These are phyloP conservation scores for Calameuta idolon DNA, from an alignment of 2,888 invertebrate genomes.

Conservation along the genomic window DNA sequence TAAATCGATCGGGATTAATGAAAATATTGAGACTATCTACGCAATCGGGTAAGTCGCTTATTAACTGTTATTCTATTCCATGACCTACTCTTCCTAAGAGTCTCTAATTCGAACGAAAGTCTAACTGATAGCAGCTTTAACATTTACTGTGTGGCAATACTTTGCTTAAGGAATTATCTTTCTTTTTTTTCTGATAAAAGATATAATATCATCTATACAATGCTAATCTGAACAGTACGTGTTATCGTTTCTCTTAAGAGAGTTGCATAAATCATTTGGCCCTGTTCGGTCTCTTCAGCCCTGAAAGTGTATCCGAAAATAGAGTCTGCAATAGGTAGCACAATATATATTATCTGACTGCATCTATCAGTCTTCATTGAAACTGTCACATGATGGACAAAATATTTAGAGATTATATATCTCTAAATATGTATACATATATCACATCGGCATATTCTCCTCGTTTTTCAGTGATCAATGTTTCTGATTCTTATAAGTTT, in stretches of 20 bases:
- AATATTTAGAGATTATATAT: background rate
- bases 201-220: background rate
- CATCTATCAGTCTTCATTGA: background rate
- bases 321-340: background rate
- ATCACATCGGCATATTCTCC: background rate
- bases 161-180: background rate
- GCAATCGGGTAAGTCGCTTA: slow-evolving; percentile 71
- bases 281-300: background rate
- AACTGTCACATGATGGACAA: background rate
- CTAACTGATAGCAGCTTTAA: background rate
- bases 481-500: background rate
- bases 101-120: background rate
- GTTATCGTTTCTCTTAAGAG: background rate
- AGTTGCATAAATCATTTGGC: background rate
- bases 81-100: background rate
- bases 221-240: background rate
- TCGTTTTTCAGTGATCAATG: background rate
- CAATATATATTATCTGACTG: background rate
- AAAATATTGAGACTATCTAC: slow-evolving; percentile 71
- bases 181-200: background rate
- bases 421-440: background rate
- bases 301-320: background rate
- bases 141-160: background rate
- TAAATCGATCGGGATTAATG: slow-evolving; percentile 66
- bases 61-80: background rate